Conservation (phyloP, 2,797 vertebrate genomes). For the Anguilla anguilla region DNA sequence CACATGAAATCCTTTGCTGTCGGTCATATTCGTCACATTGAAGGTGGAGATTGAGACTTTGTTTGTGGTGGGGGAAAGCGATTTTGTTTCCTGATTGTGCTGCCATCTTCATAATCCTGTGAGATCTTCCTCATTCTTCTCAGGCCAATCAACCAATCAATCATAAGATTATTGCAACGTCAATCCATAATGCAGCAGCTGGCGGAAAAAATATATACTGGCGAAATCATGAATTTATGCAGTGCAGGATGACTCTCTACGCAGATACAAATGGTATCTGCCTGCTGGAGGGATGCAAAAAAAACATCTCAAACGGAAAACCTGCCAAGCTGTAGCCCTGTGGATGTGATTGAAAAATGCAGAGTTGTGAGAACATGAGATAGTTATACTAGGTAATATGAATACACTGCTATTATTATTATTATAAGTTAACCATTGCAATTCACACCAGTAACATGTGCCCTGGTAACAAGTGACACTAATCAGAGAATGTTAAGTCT, state of each 20-base stretch:
- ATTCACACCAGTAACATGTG: too few species aligned
- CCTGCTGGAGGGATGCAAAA: background rate
- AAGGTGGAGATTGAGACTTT: slow-evolving; percentile 6
- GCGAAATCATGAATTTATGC: background rate
- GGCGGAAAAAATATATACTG: background rate
- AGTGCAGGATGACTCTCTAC: background rate
- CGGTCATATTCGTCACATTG: slow-evolving; percentile 13
- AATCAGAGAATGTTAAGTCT: background rate
- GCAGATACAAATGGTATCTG: background rate
- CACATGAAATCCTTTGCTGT: slow-evolving; percentile 1
- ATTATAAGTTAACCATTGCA: background rate
- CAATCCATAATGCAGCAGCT: background rate
- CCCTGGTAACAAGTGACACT: too few species aligned
- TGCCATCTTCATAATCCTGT: slow-evolving; percentile 20
- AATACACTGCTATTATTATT: background rate
- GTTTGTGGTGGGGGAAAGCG: background rate
- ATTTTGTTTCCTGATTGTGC: slow-evolving; percentile 26
- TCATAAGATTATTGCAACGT: slow-evolving; percentile 5
- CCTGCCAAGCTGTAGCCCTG: background rate
- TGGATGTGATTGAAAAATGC: background rate
- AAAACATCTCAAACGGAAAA: background rate
- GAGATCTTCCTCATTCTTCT: slow-evolving; percentile 19
- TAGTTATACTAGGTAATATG: background rate
- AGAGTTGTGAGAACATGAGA: background rate
- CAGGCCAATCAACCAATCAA: slow-evolving; percentile 8